Evolutionary conservation across 2,113 vertebrate species (phyloP).

Genomic region (Semnornis frantzii): DNA sequence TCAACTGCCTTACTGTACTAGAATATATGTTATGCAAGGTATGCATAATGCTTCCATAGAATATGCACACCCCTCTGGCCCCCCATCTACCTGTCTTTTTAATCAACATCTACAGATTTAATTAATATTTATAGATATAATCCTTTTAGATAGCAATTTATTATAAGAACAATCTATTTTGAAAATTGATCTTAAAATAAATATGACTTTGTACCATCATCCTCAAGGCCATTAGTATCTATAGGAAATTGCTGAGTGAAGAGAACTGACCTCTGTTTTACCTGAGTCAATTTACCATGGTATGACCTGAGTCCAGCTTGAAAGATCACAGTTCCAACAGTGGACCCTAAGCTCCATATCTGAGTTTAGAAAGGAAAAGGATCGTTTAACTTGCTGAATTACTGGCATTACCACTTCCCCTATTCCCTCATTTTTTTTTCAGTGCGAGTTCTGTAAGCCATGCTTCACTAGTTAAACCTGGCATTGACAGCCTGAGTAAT

Average conservation of each 20-base stretch:
- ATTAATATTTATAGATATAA: not conserved
- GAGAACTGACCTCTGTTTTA: not conserved
- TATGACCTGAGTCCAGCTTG: not conserved
- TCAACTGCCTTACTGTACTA: not conserved
- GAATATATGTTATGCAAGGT: not conserved
- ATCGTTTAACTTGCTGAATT: not conserved
- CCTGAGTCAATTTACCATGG: not conserved
- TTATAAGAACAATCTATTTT: not conserved
- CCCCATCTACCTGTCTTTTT: not conserved
- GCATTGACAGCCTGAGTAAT: not conserved
- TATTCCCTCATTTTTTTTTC: not conserved
- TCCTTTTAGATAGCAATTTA: not conserved
- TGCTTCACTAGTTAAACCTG: conserved; percentile 22
- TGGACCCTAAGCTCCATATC: not conserved
- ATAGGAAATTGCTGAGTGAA: not conserved
- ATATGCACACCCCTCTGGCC: not conserved
- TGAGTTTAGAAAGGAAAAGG: conserved; percentile 15
- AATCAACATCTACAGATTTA: not conserved
- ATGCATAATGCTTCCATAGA: not conserved
- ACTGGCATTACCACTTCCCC: not conserved
- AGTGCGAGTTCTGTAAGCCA: not conserved
- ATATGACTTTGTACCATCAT: not conserved
- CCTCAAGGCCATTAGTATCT: not conserved
- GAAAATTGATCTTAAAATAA: not conserved
- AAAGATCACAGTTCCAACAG: not conserved